These are phyloP conservation scores for Drosophila ficusphila DNA, from an alignment of 1,140 invertebrate species.

Conservation along the genomic window DNA sequence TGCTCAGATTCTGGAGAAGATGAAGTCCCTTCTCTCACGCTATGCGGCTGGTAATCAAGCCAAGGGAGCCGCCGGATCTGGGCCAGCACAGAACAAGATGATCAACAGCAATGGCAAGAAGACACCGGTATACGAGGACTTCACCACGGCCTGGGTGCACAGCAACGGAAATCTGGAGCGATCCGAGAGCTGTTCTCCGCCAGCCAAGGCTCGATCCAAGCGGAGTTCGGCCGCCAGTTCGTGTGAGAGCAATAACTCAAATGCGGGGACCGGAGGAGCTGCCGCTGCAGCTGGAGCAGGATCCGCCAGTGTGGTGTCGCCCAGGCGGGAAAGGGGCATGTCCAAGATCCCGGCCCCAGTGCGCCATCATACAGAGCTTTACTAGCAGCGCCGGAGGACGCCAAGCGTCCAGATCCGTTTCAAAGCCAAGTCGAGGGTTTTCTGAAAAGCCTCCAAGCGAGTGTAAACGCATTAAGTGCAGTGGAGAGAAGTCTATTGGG, in stretches of 20 bases:
- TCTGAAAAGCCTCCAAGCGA: slow-evolving; percentile 45
- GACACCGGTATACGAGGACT: slow-evolving; percentile 87
- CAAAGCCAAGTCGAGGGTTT: slow-evolving; percentile 60
- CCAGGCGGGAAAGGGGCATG: slow-evolving; percentile 73
- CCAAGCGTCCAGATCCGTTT: slow-evolving; percentile 54
- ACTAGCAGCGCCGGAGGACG: slow-evolving; percentile 76
- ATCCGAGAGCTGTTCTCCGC: slow-evolving; percentile 74
- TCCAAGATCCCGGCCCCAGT: slow-evolving; percentile 83
- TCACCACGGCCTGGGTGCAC: slow-evolving; percentile 90
- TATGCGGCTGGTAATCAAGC: slow-evolving; percentile 85
- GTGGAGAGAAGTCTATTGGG: neutral
- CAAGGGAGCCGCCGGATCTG: slow-evolving; percentile 16
- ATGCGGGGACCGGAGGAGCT: slow-evolving; percentile 8
- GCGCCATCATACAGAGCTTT: slow-evolving; percentile 83
- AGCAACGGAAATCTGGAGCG: slow-evolving; percentile 88
- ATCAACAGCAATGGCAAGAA: slow-evolving; percentile 84
- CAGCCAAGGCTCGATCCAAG: slow-evolving; percentile 76
- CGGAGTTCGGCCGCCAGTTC: slow-evolving; percentile 80
- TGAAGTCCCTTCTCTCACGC: slow-evolving; percentile 89
- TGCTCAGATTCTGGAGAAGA: slow-evolving; percentile 88
- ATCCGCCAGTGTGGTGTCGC: slow-evolving; percentile 60
- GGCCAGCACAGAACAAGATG: neutral
- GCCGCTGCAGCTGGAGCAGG: neutral
- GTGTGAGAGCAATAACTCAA: slow-evolving; percentile 70
- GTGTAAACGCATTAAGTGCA: neutral